Evolutionary conservation across 2,797 vertebrate genomes (phyloP), one percentile per base, ranked within the genome.

Genomic region (Molossus alvarezi): DNA sequence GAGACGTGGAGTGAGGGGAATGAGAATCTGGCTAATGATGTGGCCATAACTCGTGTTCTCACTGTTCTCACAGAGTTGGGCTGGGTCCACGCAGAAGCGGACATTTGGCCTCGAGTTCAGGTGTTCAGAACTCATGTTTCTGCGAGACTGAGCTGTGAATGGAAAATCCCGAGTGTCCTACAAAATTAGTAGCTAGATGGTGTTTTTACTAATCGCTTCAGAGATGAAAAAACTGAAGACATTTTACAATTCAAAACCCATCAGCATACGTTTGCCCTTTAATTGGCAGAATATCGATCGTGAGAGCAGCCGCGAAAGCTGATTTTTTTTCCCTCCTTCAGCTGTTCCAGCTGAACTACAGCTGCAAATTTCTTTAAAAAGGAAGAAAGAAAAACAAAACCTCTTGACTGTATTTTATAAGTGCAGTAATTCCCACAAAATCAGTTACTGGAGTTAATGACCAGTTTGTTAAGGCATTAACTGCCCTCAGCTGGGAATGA

Each of bases 391-490:
- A 89, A 69, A 65, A 82, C 45, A 85, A n/a, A 23, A 23, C 25
- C 83, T 80, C 96, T 97, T 98, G 97, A 98, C 96, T 98, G 91
- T 98, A 97, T 98, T 98, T 98, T 98, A 98, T 98, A 98, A 98
- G 97, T 94, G 97, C 95, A 98, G 64, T 98, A 98, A 98, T 98
- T 98, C 98, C 98, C 97, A 98, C 98, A 98, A 98, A 99, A 98
- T 98, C 98, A 98, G 98, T 98, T 98, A 98, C 96, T 98, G 95
- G 95, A 98, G 97, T 98, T 99, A 98, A 99, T 98, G 98, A 98
- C 97, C 84, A 97, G 97, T 98, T 98, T 98, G 98, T 98, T 98
- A 98, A 98, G 96, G 97, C 96, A 98, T 98, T 98, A 98, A 98
- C 97, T 98, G 93, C 98, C 92, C 95, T 98, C 98, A 98, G 97